Evolutionary conservation across 2,888 invertebrate species (phyloP).

Genomic region (Sphecodes monilicornis): DNA sequence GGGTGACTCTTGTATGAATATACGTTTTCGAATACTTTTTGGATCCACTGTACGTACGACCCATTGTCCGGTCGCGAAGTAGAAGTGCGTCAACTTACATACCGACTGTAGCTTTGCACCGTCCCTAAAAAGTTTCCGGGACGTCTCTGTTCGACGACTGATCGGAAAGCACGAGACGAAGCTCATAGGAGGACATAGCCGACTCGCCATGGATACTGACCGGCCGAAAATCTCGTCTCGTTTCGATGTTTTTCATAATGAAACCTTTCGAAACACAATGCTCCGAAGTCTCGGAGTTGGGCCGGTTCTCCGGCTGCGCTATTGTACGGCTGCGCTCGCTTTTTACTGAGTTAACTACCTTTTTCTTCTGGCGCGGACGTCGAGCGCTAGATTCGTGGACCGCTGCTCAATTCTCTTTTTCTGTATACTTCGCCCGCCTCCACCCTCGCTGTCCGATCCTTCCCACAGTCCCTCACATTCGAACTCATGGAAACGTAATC

Average conservation of each 20-base stretch:
- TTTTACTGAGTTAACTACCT: slow-evolving; percentile 48
- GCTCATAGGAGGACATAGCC: neutral
- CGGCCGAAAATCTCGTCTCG: neutral
- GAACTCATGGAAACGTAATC: slow-evolving; percentile 45
- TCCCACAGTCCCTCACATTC: neutral
- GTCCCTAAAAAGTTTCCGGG: neutral
- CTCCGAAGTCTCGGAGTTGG: neutral
- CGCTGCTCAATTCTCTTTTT: slow-evolving; percentile 67
- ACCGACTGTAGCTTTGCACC: neutral
- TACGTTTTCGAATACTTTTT: too few relatives aligned
- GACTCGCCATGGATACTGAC: too few relatives aligned
- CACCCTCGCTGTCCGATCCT: neutral
- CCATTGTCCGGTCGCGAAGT: neutral
- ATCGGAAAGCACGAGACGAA: neutral
- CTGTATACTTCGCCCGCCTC: slow-evolving; percentile 51
- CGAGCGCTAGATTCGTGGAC: slow-evolving; percentile 58
- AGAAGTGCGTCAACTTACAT: neutral
- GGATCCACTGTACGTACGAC: neutral
- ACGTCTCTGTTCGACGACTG: neutral
- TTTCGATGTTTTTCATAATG: neutral
- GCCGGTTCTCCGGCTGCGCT: neutral
- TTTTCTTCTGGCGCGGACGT: slow-evolving; percentile 47
- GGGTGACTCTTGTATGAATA: too few relatives aligned
- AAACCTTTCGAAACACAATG: slow-evolving; percentile 10
- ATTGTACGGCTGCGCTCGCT: slow-evolving; percentile 43